Evolutionary conservation across 2,113 vertebrate genomes (phyloP), one percentile per base, ranked within the genome.

Genomic region (Corvus moneduloides): DNA sequence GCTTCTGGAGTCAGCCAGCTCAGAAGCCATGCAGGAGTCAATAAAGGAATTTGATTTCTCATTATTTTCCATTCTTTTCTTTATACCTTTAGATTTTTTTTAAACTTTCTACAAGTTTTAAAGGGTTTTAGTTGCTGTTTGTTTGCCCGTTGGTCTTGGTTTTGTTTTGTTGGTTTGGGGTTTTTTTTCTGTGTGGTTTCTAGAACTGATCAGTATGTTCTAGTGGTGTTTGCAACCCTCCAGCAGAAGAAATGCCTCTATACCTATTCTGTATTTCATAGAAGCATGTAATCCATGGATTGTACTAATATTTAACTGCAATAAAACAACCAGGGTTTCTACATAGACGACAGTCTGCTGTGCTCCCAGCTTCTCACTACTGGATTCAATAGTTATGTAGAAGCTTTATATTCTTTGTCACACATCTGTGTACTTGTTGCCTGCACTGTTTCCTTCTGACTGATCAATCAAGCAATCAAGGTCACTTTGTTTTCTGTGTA

Each of bases 381-480:
- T 55, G 52, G 13, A 69, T 52, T 77, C 32, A 77, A 12, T 3
- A 72, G 20, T 18, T 58, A 13, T 14, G 3, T 10, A 37, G 41
- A 33, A 73, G 8, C 4, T 66, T 92, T 82, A 13, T 26, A 15
- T 7, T 56, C 18, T 48, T 71, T 66, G 8, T 59, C 1, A 4
- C 10, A 80, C 5, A 9, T 48, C 49, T 71, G 7, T 86, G n/a
- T 54, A 64, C 32, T 66, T 66, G 7, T 16, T 78, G 46, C 39
- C 44, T 4, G 0, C 18, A 32, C 14, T 61, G 21, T 66, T 71
- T 77, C 19, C 51, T 71, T 77, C 37, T 55, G 12, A 35, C n/a
- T 0, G 0, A 48, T 21, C 1, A 6, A 73, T 22, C 26, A 58
- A 74, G 18, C 23, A 46, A 46, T 41, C n/a, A 49, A 88, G 46